Percentiles rank a stretch among this genome's conserved stretches.
Conservation (phyloP, 2,113 vertebrate genomes). For the Calcarius ornatus region DNA sequence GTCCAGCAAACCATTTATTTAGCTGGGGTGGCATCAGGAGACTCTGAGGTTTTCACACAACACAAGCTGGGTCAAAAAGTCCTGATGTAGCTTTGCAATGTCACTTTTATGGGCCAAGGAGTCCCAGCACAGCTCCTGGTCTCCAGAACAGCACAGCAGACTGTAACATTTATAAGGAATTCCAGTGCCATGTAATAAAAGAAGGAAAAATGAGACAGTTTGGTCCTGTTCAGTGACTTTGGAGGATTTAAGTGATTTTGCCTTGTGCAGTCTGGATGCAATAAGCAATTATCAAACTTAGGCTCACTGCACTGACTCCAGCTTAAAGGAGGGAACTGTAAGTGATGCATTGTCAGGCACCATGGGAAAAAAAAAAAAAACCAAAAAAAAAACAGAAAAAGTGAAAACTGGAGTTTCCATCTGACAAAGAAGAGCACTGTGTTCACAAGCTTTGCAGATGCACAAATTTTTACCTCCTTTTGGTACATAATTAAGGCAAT, state of each 20-base stretch:
- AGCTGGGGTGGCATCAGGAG: background rate
- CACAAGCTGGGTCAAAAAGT: background rate
- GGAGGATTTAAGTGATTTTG: background rate
- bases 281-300: background rate
- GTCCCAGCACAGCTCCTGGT: background rate
- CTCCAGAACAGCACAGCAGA: background rate
- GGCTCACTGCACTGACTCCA: background rate
- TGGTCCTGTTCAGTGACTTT: background rate
- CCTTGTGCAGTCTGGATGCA: background rate
- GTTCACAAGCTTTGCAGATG: background rate
- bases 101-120: background rate
- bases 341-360: background rate
- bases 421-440: background rate
- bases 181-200: background rate
- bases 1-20: background rate
- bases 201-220: background rate
- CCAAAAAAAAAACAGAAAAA: background rate
- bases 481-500: background rate
- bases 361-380: fast-evolving
- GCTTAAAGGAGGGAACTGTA: background rate
- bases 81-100: background rate
- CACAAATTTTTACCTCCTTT: background rate
- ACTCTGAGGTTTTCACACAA: background rate
- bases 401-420: background rate
- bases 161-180: background rate